These are phyloP conservation scores for Micropoecilia bifurca DNA, from an alignment of 2,797 vertebrate genomes.

Conservation along the genomic window DNA sequence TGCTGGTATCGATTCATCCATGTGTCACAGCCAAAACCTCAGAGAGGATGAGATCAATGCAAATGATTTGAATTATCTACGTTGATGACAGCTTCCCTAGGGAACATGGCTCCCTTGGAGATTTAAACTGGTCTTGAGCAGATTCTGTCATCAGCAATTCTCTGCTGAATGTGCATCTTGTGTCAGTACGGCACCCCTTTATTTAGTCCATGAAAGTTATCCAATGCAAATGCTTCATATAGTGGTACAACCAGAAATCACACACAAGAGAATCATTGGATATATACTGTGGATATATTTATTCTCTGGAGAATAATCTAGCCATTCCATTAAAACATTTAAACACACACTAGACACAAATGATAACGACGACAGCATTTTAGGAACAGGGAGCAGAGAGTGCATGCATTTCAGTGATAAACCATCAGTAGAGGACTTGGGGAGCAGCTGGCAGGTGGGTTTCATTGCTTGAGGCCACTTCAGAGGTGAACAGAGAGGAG, in stretches of 20 bases:
- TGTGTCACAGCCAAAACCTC: constrained; percentile 43
- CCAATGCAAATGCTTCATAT: background rate
- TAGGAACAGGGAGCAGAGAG: background rate
- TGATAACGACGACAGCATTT: background rate
- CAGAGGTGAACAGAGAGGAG: background rate
- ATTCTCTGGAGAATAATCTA: background rate
- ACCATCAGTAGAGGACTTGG: background rate
- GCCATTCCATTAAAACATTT: background rate
- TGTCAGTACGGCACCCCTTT: constrained; percentile 50
- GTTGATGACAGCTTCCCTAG: constrained; percentile 41
- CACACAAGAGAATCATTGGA: background rate
- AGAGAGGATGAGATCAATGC: constrained; percentile 58
- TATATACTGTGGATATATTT: background rate
- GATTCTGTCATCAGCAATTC: constrained; percentile 22
- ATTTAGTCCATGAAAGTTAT: constrained; percentile 48
- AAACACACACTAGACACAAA: background rate
- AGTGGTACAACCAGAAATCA: background rate
- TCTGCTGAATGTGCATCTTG: constrained; percentile 48
- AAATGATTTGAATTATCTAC: constrained; percentile 48
- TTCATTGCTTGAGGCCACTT: background rate
- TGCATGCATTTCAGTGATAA: background rate
- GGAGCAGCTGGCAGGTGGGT: background rate
- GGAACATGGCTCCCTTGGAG: constrained; percentile 16
- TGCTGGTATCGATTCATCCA: constrained; percentile 63
- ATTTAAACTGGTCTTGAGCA: constrained; percentile 11